phyloP scores from a whole-genome alignment of 1,140 invertebrate species.

The Euwallacea similis region DNA sequence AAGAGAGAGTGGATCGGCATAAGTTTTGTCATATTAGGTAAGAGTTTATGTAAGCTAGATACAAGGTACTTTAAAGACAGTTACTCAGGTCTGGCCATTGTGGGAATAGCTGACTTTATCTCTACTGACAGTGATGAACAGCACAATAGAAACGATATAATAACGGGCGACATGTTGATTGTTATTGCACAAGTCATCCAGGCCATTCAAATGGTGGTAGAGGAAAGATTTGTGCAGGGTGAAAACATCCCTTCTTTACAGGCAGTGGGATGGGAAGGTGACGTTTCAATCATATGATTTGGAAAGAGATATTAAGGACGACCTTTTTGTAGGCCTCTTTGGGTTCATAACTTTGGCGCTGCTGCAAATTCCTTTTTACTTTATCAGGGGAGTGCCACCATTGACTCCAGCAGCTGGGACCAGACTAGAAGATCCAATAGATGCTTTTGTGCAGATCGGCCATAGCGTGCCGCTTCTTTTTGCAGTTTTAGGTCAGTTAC shows the following conservation, averaged over 20 bases:
- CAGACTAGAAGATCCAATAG: conserved; percentile 83
- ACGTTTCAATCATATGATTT: conserved; percentile 56
- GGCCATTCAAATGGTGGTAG: conserved; percentile 91
- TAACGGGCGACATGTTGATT: conserved; percentile 91
- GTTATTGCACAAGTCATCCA: conserved; percentile 88
- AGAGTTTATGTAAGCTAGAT: not conserved
- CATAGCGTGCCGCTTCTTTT: conserved; percentile 66
- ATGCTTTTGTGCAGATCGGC: conserved; percentile 81
- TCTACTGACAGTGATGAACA: conserved; percentile 55
- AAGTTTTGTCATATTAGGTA: conserved; percentile 69
- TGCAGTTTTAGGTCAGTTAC: conserved; percentile 71
- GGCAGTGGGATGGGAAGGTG: conserved; percentile 92
- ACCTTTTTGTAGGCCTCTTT: conserved; percentile 64
- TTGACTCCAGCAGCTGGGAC: conserved; percentile 76
- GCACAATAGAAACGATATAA: conserved; percentile 73
- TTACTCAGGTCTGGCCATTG: conserved; percentile 66
- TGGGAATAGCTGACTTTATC: conserved; percentile 79
- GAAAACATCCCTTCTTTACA: conserved; percentile 78
- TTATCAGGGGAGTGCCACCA: conserved; percentile 70
- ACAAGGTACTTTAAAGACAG: not conserved
- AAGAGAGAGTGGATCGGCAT: conserved; percentile 85
- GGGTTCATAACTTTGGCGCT: conserved; percentile 77
- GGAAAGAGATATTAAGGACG: not conserved
- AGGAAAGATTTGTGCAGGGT: conserved; percentile 86
- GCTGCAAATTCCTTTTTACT: conserved; percentile 84